Conservation (phyloP, 2,113 vertebrate species). For the Gorsachius goisagi region DNA sequence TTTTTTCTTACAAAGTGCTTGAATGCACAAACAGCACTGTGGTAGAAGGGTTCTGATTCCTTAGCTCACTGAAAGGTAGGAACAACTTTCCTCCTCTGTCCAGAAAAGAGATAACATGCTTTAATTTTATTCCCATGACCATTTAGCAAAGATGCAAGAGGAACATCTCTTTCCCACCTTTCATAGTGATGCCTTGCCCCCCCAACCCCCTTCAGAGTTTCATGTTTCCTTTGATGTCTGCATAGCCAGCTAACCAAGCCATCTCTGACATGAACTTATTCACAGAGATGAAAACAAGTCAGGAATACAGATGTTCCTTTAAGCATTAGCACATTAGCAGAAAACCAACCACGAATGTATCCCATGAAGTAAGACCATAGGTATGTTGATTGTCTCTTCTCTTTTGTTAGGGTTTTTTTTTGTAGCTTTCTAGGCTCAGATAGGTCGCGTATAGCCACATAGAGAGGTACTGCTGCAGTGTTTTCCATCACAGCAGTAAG, state of each 20-base stretch:
- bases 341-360: background rate
- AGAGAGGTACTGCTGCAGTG: background rate
- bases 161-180: background rate
- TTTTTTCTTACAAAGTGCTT: background rate
- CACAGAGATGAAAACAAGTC: background rate
- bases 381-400: background rate
- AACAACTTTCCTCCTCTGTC: background rate
- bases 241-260: background rate
- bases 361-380: background rate
- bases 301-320: background rate
- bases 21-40: accelerated
- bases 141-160: background rate
- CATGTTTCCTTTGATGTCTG: background rate
- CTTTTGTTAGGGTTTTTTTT: background rate
- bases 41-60: background rate
- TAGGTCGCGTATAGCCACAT: background rate
- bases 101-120: background rate
- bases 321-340: background rate
- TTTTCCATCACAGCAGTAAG: background rate
- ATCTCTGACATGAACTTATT: background rate
- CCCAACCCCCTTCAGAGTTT: background rate
- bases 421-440: background rate
- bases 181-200: background rate
- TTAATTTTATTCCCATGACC: background rate
- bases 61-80: background rate